Percentiles rank a stretch among this genome's conserved stretches.
phyloP scores from a whole-genome alignment of 2,113 vertebrate genomes.

The Crocuta crocuta region DNA sequence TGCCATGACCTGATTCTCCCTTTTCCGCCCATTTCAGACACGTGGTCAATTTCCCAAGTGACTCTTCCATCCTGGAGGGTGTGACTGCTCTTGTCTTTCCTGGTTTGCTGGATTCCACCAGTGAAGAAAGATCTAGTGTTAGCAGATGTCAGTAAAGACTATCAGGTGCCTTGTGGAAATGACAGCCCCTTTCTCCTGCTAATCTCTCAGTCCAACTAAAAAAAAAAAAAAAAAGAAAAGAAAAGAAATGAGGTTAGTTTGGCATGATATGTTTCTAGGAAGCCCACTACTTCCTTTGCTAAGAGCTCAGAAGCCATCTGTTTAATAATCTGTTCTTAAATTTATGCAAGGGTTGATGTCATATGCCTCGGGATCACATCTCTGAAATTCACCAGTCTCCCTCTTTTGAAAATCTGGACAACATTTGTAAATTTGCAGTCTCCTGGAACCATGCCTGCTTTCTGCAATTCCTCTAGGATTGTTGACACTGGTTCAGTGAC shows the following conservation, averaged over 20 bases:
- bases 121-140: constrained; percentile 14
- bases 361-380: background rate
- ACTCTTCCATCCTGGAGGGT: background rate
- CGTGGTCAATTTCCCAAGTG: constrained; percentile 8
- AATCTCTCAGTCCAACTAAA: background rate
- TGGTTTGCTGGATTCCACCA: background rate
- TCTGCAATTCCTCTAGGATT: background rate
- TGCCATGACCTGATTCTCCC: background rate
- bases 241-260: background rate
- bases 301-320: constrained; percentile 55
- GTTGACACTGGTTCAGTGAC: background rate
- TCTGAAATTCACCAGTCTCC: constrained; percentile 37
- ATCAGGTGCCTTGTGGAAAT: constrained; percentile 3
- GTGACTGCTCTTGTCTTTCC: background rate
- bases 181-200: background rate
- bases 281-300: constrained; percentile 6
- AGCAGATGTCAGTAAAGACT: constrained; percentile 55
- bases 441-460: constrained; percentile 27
- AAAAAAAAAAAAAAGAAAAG: background rate
- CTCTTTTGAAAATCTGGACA: constrained; percentile 65
- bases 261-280: constrained; percentile 18
- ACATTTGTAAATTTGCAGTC: constrained; percentile 38
- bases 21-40: background rate
- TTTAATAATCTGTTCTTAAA: constrained; percentile 70
- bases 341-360: constrained; percentile 59